Base-by-base conservation (phyloP, 2,888 invertebrate genomes). In the Drosophila affinis region DNA sequence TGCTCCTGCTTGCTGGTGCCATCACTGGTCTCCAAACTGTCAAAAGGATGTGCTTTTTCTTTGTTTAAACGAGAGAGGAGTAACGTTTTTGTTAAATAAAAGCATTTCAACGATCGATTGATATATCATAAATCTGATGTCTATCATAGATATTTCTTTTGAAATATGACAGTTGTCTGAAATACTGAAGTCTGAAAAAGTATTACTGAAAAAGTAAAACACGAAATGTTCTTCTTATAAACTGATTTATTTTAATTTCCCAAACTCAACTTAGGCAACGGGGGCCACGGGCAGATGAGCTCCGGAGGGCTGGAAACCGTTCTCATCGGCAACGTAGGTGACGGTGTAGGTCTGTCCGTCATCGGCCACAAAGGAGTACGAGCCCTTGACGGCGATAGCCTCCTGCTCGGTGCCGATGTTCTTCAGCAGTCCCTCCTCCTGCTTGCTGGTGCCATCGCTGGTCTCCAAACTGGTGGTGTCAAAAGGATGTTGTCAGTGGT, bases 271-370 rank as follows among this genome's bases (percentile, higher is more conserved):
- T 21, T 21, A 21, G 3, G 21, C 21, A 0, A 3, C 21, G 0
- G 24, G 72, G 0, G 17, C 32, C 1, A 49, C 59, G 12, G 91
- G 91, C 51, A 92, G 71, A 79, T 91, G 91, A 1, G 78, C 86
- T 32, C 91, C 91, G 64, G 87, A 74, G 3, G 93, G 93, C 86
- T 93, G 93, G 91, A 92, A 94, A 71, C 94, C 94, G 75, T 93
- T 93, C 81, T 93, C 93, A 80, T 93, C 90, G 48, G 91, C 91
- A 14, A 84, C 52, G 60, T 88, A 91, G 39, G 75, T 81, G 0
- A 91, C 84, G 1, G 78, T 67, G 59, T 90, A 90, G n/a, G 83
- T 81, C 47, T 80, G 68, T 6, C 91, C 91, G 72, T 90, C 89
- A 46, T 85, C 78, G 47, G 79, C 91, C n/a, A 83, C 54, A 58